Percentiles rank a stretch among this genome's conserved stretches.
phyloP scores from a whole-genome alignment of 2,888 invertebrate genomes.

The Limnephilus lunatus region DNA sequence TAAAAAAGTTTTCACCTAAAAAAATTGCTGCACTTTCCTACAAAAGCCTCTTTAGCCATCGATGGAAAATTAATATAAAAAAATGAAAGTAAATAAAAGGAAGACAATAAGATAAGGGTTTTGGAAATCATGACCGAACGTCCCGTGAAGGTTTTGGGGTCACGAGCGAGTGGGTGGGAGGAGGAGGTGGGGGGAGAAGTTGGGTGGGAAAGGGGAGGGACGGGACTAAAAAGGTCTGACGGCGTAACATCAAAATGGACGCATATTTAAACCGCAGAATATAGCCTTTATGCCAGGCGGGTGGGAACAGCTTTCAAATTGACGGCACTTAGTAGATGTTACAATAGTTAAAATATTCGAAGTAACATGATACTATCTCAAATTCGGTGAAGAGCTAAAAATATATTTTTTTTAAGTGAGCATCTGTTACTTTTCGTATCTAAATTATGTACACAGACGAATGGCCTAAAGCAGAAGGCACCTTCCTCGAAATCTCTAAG shows the following conservation, averaged over 20 bases:
- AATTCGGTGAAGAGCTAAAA: too few relatives aligned
- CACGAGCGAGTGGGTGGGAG: slow-evolving; percentile 6
- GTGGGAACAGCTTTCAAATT: slow-evolving; percentile 15
- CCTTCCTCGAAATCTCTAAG: too few relatives aligned
- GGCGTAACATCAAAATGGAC: slow-evolving; percentile 46
- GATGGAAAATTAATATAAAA: neutral
- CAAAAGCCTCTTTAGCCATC: neutral
- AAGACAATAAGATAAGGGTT: slow-evolving; percentile 33
- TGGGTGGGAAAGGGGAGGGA: neutral
- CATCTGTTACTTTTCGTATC: too few relatives aligned
- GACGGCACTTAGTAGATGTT: slow-evolving; percentile 3
- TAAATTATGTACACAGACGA: too few relatives aligned
- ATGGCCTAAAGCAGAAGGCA: too few relatives aligned
- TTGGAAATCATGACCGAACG: slow-evolving; percentile 24
- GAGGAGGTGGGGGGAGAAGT: neutral
- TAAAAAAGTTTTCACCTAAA: too few relatives aligned
- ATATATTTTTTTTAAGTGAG: too few relatives aligned
- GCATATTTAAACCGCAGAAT: slow-evolving; percentile 33
- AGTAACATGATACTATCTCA: too few relatives aligned
- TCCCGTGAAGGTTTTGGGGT: slow-evolving; percentile 41
- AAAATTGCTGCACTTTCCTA: neutral
- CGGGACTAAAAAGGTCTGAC: slow-evolving; percentile 40
- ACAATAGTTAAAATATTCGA: neutral
- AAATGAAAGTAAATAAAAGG: neutral
- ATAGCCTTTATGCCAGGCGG: slow-evolving; percentile 6